Base-by-base conservation (phyloP, 1,140 invertebrate genomes). In the Belonocnema kinseyi region DNA sequence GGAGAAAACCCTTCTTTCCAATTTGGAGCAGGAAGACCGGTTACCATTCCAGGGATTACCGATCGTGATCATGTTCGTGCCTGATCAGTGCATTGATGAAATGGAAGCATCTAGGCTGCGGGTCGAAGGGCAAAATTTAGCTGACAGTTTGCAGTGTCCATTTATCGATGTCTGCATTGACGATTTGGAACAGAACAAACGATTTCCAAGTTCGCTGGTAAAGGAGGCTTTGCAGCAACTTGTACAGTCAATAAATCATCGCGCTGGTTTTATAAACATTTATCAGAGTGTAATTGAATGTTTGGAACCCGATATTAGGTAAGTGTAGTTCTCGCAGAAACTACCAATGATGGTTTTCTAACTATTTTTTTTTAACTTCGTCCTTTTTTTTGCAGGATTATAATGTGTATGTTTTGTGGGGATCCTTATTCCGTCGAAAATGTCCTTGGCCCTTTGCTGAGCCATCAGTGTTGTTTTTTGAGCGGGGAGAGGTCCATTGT, bases 371-470 rank as follows among this genome's bases (percentile, higher is more conserved):
- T 77, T 0, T 19, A 54, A 54, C 40, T 33, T 46, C 46, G 13
- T 90, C 92, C 87, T 66, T 33, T 66, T 66, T 26, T 26, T 90
- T 92, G 87, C 85, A 96, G 96, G 82, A 97, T 99, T 90, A 97
- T 99, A 85, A 96, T 99, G 94, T 99, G 97, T 89, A 96, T 99
- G 94, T 98, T 99, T 89, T 99, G 98, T 92, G 98, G 98, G 58
- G 98, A 99, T 92, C 96, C 97, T 16, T 99, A 96, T 87, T 96
- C 95, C 2, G 94, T 98, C 54, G 97, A 98, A 89, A 96, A 97
- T 80, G 96, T 99, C 66, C 92, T 99, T 17, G 95, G 95, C 51
- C 98, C 98, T 2, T 91, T 99, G 75, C 92, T 99, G 53, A 95
- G 95, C 85, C 97, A 98, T 89, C 96, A 97, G 74, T 96, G 95